These are phyloP conservation scores for Agrypnus murinus DNA, from an alignment of 2,888 invertebrate genomes.

Conservation along the genomic window DNA sequence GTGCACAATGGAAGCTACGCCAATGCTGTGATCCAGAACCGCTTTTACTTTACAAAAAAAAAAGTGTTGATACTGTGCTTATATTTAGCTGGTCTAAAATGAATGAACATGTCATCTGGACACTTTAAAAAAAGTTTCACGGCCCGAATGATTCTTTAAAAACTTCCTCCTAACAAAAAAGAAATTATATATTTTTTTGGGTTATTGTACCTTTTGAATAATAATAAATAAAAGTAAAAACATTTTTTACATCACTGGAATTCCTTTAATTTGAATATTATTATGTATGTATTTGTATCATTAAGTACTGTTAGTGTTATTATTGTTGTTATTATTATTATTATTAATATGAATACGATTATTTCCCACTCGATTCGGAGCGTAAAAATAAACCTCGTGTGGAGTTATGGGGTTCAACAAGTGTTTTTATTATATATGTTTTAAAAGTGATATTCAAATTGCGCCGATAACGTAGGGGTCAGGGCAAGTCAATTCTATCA, in stretches of 20 bases:
- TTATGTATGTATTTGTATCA: too few species aligned
- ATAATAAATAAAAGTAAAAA: too few species aligned
- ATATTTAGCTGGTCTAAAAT: constrained; percentile 45
- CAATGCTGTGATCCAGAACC: constrained; percentile 33
- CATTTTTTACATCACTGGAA: too few species aligned
- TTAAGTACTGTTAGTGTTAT: too few species aligned
- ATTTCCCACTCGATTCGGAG: not conserved
- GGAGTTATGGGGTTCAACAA: constrained; percentile 49
- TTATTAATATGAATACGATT: not conserved
- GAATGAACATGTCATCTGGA: constrained; percentile 52
- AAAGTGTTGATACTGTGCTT: constrained; percentile 25
- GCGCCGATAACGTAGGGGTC: constrained; percentile 61
- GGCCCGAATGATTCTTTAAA: constrained; percentile 14
- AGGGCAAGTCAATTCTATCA: constrained; percentile 65
- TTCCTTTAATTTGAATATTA: too few species aligned
- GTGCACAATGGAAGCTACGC: too few species aligned
- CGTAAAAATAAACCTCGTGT: constrained; percentile 35
- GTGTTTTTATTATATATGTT: constrained; percentile 47
- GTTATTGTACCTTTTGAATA: too few species aligned
- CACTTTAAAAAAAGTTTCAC: constrained; percentile 13
- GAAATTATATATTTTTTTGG: too few species aligned
- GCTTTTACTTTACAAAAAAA: constrained; percentile 8
- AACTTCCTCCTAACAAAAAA: not conserved
- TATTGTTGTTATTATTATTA: too few species aligned
- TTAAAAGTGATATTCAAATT: constrained; percentile 55